Percentiles rank a stretch among this genome's conserved stretches.
Evolutionary conservation across 53 echinoderm and acorn worm species (phyloP).

Genomic region (Hippasteria phrygiana): DNA sequence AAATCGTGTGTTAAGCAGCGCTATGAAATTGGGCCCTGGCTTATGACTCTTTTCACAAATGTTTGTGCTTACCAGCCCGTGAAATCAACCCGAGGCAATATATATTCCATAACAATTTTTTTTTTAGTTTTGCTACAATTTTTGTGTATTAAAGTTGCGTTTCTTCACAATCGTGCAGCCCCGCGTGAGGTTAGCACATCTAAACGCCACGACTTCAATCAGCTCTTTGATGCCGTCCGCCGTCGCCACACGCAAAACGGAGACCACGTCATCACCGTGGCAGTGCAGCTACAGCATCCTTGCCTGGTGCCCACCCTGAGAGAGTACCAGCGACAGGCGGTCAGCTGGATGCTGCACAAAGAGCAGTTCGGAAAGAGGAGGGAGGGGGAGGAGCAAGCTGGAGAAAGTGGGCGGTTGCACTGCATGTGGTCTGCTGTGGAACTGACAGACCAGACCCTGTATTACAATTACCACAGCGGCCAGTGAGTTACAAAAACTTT

Average conservation of each 20-base stretch:
- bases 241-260: slow-evolving; percentile 64
- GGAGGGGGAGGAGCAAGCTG: neutral
- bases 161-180: neutral
- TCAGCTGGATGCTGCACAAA: slow-evolving; percentile 92
- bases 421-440: slow-evolving; percentile 18
- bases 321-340: slow-evolving; percentile 89
- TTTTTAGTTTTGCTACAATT: too few relatives aligned
- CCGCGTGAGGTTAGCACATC: slow-evolving; percentile 9
- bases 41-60: too few relatives aligned
- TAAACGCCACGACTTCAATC: slow-evolving; percentile 76
- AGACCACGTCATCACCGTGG: slow-evolving; percentile 39
- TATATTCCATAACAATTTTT: too few relatives aligned
- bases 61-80: too few relatives aligned
- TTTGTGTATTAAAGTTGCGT: too few relatives aligned
- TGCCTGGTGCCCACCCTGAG: slow-evolving; percentile 82
- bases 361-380: slow-evolving; percentile 51
- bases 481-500: slow-evolving; percentile 78
- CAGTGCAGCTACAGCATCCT: slow-evolving; percentile 72
- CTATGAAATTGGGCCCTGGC: too few relatives aligned
- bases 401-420: slow-evolving; percentile 23
- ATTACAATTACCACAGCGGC: slow-evolving; percentile 89
- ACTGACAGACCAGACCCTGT: slow-evolving; percentile 68
- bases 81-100: too few relatives aligned
- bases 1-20: too few relatives aligned
- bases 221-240: slow-evolving; percentile 80